Evolutionary conservation across 2,888 invertebrate species (phyloP), one percentile per base, ranked within the genome.

Genomic region (Thera obeliscata): DNA sequence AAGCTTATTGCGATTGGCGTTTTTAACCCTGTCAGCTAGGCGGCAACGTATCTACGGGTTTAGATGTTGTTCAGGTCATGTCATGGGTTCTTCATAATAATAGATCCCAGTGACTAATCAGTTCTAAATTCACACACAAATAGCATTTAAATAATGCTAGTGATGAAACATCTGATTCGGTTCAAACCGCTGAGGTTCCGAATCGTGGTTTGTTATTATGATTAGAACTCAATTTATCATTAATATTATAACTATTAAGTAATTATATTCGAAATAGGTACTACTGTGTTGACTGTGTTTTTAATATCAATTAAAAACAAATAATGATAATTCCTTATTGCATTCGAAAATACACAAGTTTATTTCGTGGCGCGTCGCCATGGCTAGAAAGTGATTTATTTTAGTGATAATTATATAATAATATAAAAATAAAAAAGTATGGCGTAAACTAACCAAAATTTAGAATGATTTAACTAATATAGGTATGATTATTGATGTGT

Each of bases 391-490:
- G 85, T 85, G 84, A 80, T 82, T 81, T 78, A 81, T 79, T 77
- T 75, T 64, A 70, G 90, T 89, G 89, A 90, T 91, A 88, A 87
- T 83, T 87, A 86, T 78, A 80, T 71, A 83, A 81, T 80, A 81
- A 62, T 69, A 61, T 62, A 33, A 69, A 56, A 64, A 67, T 67
- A 67, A 61, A 76, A 85, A 81, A 79, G 76, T 80, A 86, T 87
- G 83, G 80, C 78, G 75, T 76, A 76, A 86, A 85, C 81, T 90
- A 91, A 91, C 91, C 89, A 90, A 90, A 90, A 87, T 90, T 85
- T 87, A 87, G 89, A 86, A 87, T 81, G 83, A 80, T 81, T 80
- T 69, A 80, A 78, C 78, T 81, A 81, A 80, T 77, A 82, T 79
- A 80, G 52, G 56, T 58, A 61, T 52, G 38, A 41, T 50, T 22